These are phyloP conservation scores for Tachystola acroxantha DNA, from an alignment of 2,888 invertebrate species.

Conservation along the genomic window DNA sequence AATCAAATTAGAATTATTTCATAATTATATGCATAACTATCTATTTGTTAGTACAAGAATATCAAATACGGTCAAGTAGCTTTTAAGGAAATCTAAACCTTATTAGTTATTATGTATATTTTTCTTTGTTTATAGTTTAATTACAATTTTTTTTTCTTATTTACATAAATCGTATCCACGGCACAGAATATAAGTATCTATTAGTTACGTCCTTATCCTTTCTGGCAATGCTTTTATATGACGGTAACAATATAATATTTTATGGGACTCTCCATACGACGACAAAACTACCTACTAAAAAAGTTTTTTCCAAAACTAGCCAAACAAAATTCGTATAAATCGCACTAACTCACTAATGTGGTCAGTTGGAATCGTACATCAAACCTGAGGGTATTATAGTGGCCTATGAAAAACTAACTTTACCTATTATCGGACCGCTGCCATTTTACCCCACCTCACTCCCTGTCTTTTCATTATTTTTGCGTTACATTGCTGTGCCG, in stretches of 20 bases:
- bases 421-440: slow-evolving; percentile 37
- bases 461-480: slow-evolving; percentile 12
- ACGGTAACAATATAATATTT: slow-evolving; percentile 6
- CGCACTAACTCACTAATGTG: slow-evolving; percentile 25
- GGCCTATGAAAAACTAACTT: slow-evolving; percentile 49
- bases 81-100: too few relatives aligned
- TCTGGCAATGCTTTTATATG: neutral
- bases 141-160: too few relatives aligned
- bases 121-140: too few relatives aligned
- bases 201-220: too few relatives aligned
- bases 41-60: too few relatives aligned
- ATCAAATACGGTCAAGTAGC: too few relatives aligned
- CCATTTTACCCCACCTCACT: slow-evolving; percentile 24
- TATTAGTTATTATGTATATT: too few relatives aligned
- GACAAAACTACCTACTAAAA: slow-evolving; percentile 10
- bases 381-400: slow-evolving; percentile 36
- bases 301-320: slow-evolving; percentile 16
- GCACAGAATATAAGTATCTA: too few relatives aligned
- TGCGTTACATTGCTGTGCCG: slow-evolving; percentile 14
- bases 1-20: too few relatives aligned
- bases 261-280: slow-evolving; percentile 3
- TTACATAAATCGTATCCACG: too few relatives aligned
- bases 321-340: slow-evolving; percentile 29
- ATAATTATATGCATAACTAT: too few relatives aligned
- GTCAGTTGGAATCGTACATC: slow-evolving; percentile 37